A percentile compares a stretch with the other conserved stretches of the same genome.
Conservation (phyloP, 2,888 invertebrate species). For the Ferdinandea cuprea region DNA sequence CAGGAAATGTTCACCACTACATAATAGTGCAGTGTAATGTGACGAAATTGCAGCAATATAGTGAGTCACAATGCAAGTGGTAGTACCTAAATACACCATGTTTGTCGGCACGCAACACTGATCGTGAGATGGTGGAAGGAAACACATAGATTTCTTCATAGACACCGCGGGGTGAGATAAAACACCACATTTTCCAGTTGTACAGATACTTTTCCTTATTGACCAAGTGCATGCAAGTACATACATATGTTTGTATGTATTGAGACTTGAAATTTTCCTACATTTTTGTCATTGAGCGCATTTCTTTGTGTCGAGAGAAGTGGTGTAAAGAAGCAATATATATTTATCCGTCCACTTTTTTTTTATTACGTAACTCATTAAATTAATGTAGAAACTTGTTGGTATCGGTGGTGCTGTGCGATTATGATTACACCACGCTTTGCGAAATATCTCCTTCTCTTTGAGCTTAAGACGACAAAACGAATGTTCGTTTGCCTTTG, state of each 20-base stretch:
- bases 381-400: constrained; percentile 65
- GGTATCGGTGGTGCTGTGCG: constrained; percentile 30
- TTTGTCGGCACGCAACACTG: constrained; percentile 65
- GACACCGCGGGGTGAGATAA: constrained; percentile 6
- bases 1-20: constrained; percentile 58
- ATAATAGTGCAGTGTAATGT: constrained; percentile 51
- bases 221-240: constrained; percentile 2
- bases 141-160: constrained; percentile 22
- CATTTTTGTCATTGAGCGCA: neutral
- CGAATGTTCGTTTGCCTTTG: constrained; percentile 6
- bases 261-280: neutral
- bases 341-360: constrained; percentile 44
- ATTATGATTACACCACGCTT: constrained; percentile 39
- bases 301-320: constrained; percentile 24
- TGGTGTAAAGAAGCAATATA: constrained; percentile 34
- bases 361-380: constrained; percentile 56
- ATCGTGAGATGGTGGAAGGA: constrained; percentile 70
- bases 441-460: constrained; percentile 15
- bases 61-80: constrained; percentile 68
- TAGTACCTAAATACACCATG: constrained; percentile 37
- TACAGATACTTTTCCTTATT: constrained; percentile 57
- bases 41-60: constrained; percentile 49
- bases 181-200: constrained; percentile 15
- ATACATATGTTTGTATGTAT: neutral
- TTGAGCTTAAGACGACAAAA: neutral